Evolutionary conservation across 2,888 invertebrate genomes (phyloP).

Genomic region (Agapostemon virescens): DNA sequence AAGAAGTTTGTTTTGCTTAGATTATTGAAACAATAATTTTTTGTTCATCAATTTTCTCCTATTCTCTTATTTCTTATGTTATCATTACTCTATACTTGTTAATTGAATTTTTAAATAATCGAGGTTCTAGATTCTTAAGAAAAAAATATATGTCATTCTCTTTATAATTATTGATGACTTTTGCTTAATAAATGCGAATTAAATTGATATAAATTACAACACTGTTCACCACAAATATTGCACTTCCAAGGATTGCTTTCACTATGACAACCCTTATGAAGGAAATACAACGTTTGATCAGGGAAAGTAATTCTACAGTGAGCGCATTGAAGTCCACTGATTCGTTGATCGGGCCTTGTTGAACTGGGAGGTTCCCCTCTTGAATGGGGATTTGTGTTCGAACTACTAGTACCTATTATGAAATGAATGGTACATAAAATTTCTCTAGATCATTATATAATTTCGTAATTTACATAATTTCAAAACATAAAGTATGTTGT

Average conservation of each 20-base stretch:
- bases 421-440: slow-evolving; percentile 29
- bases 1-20: background rate
- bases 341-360: slow-evolving; percentile 84
- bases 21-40: background rate
- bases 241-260: slow-evolving; percentile 98
- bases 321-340: slow-evolving; percentile 87
- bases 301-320: slow-evolving; percentile 96
- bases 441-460: background rate
- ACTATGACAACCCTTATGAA: slow-evolving; percentile 99
- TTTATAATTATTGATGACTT: slow-evolving; percentile 86
- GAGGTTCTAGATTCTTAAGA: slow-evolving; percentile 27
- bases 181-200: slow-evolving; percentile 97
- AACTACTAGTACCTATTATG: slow-evolving; percentile 63
- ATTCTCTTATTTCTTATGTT: background rate
- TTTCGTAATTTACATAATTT: too few species aligned
- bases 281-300: slow-evolving; percentile 96
- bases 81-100: background rate
- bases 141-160: slow-evolving; percentile 21
- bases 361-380: slow-evolving; percentile 84
- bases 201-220: slow-evolving; percentile 97
- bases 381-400: slow-evolving; percentile 78
- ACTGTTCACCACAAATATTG: slow-evolving; percentile 97
- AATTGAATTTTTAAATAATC: slow-evolving; percentile 39
- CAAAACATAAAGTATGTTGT: background rate
- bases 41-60: slow-evolving; percentile 10